Evolutionary conservation across 2,113 vertebrate genomes (phyloP).

Genomic region (Rhodinocichla rosea): DNA sequence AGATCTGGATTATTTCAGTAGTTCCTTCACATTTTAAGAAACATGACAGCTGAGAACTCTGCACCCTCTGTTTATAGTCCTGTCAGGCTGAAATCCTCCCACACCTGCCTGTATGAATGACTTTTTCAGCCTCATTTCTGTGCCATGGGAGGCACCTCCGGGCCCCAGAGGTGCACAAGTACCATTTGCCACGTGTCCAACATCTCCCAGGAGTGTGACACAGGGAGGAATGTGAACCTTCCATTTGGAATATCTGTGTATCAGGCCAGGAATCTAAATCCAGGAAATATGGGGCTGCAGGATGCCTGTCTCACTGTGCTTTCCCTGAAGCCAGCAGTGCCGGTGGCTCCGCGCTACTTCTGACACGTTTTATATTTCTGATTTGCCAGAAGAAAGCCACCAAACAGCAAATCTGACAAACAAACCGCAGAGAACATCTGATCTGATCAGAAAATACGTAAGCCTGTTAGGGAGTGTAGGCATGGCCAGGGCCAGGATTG

Average conservation of each 20-base stretch:
- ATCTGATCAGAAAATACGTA: conserved; percentile 27
- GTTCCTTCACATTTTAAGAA: neutral
- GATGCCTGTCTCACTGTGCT: neutral
- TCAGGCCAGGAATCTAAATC: neutral
- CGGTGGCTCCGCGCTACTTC: neutral
- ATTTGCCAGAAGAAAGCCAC: conserved; percentile 13
- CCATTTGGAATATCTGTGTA: neutral
- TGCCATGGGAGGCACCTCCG: neutral
- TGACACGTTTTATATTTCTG: neutral
- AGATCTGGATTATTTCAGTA: neutral
- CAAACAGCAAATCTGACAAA: conserved; percentile 25
- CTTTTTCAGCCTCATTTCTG: neutral
- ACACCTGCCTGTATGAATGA: neutral
- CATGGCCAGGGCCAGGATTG: conserved; percentile 21
- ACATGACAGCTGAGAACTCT: neutral
- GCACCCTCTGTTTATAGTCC: neutral
- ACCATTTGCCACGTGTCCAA: neutral
- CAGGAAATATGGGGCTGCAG: neutral
- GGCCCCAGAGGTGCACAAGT: neutral
- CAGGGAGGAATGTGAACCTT: neutral
- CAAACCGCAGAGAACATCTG: conserved; percentile 43
- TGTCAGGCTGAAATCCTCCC: neutral
- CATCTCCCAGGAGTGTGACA: neutral
- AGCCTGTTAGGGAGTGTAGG: conserved; percentile 6
- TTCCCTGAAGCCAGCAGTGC: neutral